Evolutionary conservation across 2,797 vertebrate species (phyloP), one percentile per base, ranked within the genome.

Genomic region (Semotilus atromaculatus): DNA sequence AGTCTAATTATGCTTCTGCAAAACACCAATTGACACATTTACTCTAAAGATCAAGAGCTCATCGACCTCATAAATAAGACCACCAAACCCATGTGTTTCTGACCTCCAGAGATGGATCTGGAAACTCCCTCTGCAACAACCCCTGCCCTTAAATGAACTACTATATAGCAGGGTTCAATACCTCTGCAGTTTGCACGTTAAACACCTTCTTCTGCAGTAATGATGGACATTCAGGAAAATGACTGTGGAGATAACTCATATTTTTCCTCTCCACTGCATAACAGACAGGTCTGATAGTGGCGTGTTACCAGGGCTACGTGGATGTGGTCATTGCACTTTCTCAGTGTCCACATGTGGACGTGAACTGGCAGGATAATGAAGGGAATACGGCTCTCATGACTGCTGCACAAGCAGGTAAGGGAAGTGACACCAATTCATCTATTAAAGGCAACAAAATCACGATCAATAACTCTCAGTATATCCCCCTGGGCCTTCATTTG

Each of bases 321-420:
- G 97, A 98, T 16, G 94, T 97, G 71, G 97, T 98, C 91, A 96
- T 98, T 48, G 96, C 96, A 72, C 96, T 99, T 36, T 94, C 97
- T 26, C 97, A 98, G 81, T 99, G 98, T 86, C 97, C 98, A 21
- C 92, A 97, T 73, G 68, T 99, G 77, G 96, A 99, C 9, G 95
- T 99, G 80, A 99, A 99, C 95, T 98, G 97, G 98, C 98, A 99
- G 91, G 98, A 99, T 95, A 99, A 95, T 0, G 98, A 99, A 89
- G 98, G 98, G 31, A 99, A 99, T 93, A 99, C 98, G 0, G 97
- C 98, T 75, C 96, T 99, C 0, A 99, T 98, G 87, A 97, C 94
- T 0, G 97, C 98, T 31, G 96, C 96, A 2, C 98, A 99, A 95
- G 98, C 98, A 96, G 98, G 98, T 99, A 96, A 43, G 81, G 86